Percentiles rank a stretch among this genome's conserved stretches.
Conservation (phyloP, 92 coral and sea anemone species). For the Meandrina meandrites region DNA sequence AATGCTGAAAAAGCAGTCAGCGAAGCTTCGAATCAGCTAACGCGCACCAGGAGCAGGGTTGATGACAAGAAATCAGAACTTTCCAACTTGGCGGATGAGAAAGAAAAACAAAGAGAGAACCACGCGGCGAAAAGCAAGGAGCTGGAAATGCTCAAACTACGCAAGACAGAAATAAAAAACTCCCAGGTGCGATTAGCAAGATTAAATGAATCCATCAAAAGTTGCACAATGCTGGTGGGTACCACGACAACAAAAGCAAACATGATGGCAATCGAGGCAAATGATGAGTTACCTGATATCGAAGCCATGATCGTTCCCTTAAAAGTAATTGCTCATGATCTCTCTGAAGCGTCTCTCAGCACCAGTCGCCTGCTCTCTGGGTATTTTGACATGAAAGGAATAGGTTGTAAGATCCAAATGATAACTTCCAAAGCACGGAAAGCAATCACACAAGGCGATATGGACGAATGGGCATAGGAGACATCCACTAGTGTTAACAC, state of each 20-base stretch:
- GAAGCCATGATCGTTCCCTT: slow-evolving; percentile 36
- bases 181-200: slow-evolving; percentile 16
- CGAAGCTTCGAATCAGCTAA: background rate
- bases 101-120: background rate
- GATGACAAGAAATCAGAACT: slow-evolving; percentile 13
- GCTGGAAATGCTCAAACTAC: slow-evolving; percentile 8
- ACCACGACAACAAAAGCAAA: slow-evolving; percentile 29
- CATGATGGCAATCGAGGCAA: slow-evolving; percentile 37
- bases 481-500: too few species aligned
- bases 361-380: slow-evolving; percentile 34
- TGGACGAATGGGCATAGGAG: slow-evolving; percentile 17
- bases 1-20: slow-evolving; percentile 5
- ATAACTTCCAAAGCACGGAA: slow-evolving; percentile 20
- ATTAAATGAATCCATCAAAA: slow-evolving; percentile 23
- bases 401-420: slow-evolving; percentile 8
- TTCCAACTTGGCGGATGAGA: background rate
- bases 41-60: background rate
- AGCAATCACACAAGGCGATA: background rate
- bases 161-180: slow-evolving; percentile 9
- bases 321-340: slow-evolving; percentile 33
- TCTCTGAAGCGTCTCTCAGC: slow-evolving; percentile 27
- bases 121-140: slow-evolving; percentile 6
- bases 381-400: slow-evolving; percentile 15
- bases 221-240: slow-evolving; percentile 21
- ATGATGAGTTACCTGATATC: slow-evolving; percentile 24